These are phyloP conservation scores for Petrocephalus microphthalmus DNA, from an alignment of 2,113 vertebrate species.

Conservation along the genomic window DNA sequence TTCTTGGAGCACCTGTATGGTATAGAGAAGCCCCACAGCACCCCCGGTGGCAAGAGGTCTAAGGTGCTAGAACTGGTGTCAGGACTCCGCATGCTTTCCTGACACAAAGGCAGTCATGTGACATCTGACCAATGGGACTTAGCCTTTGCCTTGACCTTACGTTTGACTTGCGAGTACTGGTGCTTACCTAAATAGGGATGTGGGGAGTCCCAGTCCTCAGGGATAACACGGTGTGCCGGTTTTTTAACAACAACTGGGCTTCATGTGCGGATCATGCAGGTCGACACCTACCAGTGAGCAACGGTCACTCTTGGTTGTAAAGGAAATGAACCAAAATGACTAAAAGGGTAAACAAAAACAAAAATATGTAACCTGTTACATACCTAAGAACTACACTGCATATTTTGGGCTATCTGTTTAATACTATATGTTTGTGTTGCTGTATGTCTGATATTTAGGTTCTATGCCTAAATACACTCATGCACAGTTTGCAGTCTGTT, in stretches of 20 bases:
- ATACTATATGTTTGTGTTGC: background rate
- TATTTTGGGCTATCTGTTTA: background rate
- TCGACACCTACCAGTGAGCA: background rate
- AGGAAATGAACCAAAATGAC: background rate
- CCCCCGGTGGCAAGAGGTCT: conserved; percentile 22
- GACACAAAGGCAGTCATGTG: conserved; percentile 10
- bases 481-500: conserved; percentile 4
- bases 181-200: background rate
- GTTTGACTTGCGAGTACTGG: background rate
- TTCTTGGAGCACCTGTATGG: conserved; percentile 30
- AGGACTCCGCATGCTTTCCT: conserved; percentile 16
- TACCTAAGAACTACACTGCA: background rate
- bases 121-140: conserved; percentile 11
- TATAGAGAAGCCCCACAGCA: conserved; percentile 19
- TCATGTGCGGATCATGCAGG: background rate
- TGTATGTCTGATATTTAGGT: background rate
- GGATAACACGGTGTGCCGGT: background rate
- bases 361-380: background rate
- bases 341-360: background rate
- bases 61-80: conserved; percentile 30
- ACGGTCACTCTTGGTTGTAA: background rate
- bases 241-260: background rate
- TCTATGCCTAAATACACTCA: background rate
- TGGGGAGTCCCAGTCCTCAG: background rate
- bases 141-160: conserved; percentile 3